phyloP scores from a whole-genome alignment of 2,113 vertebrate species.

The Rousettus leschenaultii region DNA sequence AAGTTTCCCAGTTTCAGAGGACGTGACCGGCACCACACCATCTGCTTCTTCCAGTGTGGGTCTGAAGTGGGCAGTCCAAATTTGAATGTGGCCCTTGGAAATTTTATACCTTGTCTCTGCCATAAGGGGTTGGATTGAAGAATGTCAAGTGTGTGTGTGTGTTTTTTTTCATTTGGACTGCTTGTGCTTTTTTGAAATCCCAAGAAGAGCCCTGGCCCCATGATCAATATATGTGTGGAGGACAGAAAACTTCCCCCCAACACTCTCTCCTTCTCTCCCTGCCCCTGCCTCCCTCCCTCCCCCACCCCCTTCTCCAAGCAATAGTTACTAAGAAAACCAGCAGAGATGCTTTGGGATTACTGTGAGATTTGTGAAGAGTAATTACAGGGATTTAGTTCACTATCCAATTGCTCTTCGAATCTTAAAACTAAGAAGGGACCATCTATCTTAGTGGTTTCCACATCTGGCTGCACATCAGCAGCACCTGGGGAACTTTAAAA shows the following conservation, averaged over 20 bases:
- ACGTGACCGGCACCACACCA: neutral
- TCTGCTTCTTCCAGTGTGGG: neutral
- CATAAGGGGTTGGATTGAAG: neutral
- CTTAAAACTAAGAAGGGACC: neutral
- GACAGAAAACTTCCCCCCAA: neutral
- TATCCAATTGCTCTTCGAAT: conserved; percentile 33
- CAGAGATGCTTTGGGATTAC: conserved; percentile 8
- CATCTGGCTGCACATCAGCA: neutral
- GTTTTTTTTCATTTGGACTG: neutral
- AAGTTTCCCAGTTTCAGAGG: neutral
- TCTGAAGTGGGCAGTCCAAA: neutral
- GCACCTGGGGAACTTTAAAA: neutral
- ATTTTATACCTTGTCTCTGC: neutral
- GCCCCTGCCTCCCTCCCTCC: no score
- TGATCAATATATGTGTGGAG: neutral
- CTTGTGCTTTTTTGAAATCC: neutral
- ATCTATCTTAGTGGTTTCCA: neutral
- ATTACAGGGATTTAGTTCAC: conserved; percentile 32
- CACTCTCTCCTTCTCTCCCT: fast-evolving
- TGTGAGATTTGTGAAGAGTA: conserved; percentile 18
- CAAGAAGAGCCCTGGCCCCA: neutral
- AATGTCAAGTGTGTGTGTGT: neutral
- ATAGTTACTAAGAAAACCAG: neutral
- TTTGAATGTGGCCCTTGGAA: neutral
- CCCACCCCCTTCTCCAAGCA: neutral